phyloP scores from a whole-genome alignment of 1,140 invertebrate species.

The Eriosoma lanigerum region DNA sequence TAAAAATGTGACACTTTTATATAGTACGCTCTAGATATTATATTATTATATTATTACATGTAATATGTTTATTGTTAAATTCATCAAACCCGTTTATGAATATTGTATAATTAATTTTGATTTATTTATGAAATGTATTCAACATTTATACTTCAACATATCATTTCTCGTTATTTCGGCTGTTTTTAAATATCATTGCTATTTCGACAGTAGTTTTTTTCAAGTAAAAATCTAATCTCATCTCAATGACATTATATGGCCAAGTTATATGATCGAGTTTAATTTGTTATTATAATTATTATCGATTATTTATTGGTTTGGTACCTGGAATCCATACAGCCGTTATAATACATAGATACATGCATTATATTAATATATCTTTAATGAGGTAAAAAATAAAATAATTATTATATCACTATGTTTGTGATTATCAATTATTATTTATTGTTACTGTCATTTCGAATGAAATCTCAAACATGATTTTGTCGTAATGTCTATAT shows the following conservation, averaged over 20 bases:
- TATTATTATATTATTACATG: conserved; percentile 2
- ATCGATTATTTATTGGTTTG: too few relatives aligned
- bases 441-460: too few relatives aligned
- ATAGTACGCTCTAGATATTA: conserved; percentile 16
- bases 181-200: not conserved
- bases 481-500: too few relatives aligned
- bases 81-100: conserved; percentile 10
- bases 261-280: too few relatives aligned
- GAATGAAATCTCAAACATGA: too few relatives aligned
- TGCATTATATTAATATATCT: too few relatives aligned
- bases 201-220: not conserved
- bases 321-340: too few relatives aligned
- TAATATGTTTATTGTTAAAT: conserved; percentile 49
- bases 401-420: too few relatives aligned
- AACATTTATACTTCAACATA: not conserved
- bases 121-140: conserved; percentile 23
- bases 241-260: not conserved
- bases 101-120: conserved; percentile 27
- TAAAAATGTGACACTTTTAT: conserved; percentile 11
- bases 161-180: conserved; percentile 19
- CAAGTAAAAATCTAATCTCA: conserved; percentile 2
- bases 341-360: too few relatives aligned
- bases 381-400: too few relatives aligned
- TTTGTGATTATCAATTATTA: too few relatives aligned
- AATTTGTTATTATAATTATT: too few relatives aligned